These are phyloP conservation scores for Pseudorhombus dupliciocellatus DNA, from an alignment of 2,113 vertebrate species.

Conservation along the genomic window DNA sequence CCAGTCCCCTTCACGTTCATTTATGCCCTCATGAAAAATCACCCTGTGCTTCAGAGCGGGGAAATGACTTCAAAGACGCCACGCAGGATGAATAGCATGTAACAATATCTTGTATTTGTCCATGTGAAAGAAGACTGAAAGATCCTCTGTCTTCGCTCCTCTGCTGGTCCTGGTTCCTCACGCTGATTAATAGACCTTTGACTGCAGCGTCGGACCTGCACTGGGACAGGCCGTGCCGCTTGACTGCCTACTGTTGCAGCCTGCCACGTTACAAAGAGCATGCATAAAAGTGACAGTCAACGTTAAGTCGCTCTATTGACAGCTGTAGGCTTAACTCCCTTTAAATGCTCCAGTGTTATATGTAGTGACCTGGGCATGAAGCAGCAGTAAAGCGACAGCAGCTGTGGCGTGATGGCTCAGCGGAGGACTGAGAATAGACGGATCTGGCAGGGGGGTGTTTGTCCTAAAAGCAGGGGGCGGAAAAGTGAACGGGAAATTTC, in stretches of 20 bases:
- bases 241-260: conserved; percentile 36
- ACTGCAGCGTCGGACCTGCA: conserved; percentile 54
- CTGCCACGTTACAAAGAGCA: conserved; percentile 43
- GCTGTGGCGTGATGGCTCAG: conserved; percentile 67
- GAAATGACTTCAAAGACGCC: conserved; percentile 62
- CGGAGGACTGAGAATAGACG: conserved; percentile 67
- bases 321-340: conserved; percentile 67
- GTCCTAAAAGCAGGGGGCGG: conserved; percentile 18
- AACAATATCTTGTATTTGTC: conserved; percentile 75
- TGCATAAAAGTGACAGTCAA: conserved; percentile 50
- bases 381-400: conserved; percentile 69
- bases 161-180: conserved; percentile 50
- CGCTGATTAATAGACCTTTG: conserved; percentile 72
- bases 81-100: conserved; percentile 66
- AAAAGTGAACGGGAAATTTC: conserved; percentile 27
- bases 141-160: conserved; percentile 65
- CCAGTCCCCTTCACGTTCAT: conserved; percentile 52
- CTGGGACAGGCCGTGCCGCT: neutral
- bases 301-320: conserved; percentile 52
- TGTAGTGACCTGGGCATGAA: conserved; percentile 61
- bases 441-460: conserved; percentile 32
- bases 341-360: conserved; percentile 67
- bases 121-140: conserved; percentile 62
- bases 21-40: conserved; percentile 65
- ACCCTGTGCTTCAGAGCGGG: conserved; percentile 24